Conservation (phyloP, 2,888 invertebrate genomes). For the Ochlodes sylvanus region DNA sequence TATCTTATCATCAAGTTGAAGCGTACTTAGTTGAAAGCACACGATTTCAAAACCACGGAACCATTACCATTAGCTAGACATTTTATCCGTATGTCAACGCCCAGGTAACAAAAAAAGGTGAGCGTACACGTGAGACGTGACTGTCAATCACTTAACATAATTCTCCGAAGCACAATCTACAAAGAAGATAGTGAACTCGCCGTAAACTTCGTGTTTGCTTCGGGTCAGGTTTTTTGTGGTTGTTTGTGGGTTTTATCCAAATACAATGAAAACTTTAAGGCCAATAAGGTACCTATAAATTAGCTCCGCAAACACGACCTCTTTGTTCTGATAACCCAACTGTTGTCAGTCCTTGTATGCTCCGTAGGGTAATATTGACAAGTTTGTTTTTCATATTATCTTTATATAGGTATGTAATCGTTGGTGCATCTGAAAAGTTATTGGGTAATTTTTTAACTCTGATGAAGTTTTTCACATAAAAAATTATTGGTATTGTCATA, state of each 20-base stretch:
- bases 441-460: not conserved
- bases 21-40: not conserved
- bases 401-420: not conserved
- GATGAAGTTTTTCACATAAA: too few species aligned
- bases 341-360: constrained; percentile 21
- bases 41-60: constrained; percentile 43
- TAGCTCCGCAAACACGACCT: constrained; percentile 31
- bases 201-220: constrained; percentile 16
- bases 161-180: constrained; percentile 14
- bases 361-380: not conserved
- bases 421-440: not conserved
- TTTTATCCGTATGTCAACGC: constrained; percentile 69
- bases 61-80: constrained; percentile 60
- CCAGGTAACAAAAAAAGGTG: constrained; percentile 41
- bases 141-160: constrained; percentile 19
- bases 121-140: constrained; percentile 41
- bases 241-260: constrained; percentile 29
- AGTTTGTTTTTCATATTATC: not conserved
- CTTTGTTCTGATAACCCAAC: constrained; percentile 26
- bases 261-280: constrained; percentile 42
- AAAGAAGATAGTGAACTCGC: constrained; percentile 19
- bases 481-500: too few species aligned
- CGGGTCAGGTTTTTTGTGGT: constrained; percentile 30
- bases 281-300: constrained; percentile 31
- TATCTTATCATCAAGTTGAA: not conserved